Evolutionary conservation across 2,797 vertebrate genomes (phyloP).

Genomic region (Cyprinodon diabolis): DNA sequence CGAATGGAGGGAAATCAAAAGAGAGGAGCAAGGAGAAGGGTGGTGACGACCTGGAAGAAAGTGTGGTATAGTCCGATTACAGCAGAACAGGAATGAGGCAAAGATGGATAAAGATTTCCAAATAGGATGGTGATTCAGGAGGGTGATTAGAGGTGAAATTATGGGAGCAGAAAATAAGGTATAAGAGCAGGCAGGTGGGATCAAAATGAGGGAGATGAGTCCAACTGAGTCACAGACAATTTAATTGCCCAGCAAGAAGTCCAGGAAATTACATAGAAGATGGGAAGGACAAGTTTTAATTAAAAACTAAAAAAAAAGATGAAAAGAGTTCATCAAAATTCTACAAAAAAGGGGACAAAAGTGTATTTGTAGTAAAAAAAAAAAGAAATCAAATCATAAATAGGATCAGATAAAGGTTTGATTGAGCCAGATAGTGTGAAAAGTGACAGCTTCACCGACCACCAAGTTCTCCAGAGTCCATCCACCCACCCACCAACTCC

Average conservation of each 20-base stretch:
- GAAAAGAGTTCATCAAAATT: conserved; percentile 21
- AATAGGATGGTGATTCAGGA: conserved; percentile 44
- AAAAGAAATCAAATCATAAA: conserved; percentile 35
- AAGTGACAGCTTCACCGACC: conserved; percentile 39
- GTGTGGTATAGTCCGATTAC: conserved; percentile 59
- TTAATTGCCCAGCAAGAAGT: conserved; percentile 40
- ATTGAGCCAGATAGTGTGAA: conserved; percentile 28
- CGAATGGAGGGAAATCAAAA: conserved; percentile 53
- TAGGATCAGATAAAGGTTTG: conserved; percentile 43
- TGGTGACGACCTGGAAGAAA: conserved; percentile 69
- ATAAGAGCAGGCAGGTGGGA: conserved; percentile 28
- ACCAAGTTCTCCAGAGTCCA: conserved; percentile 39
- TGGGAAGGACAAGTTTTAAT: background rate
- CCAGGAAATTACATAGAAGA: background rate
- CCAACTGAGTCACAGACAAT: conserved; percentile 33
- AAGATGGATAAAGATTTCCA: conserved; percentile 32
- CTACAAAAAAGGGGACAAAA: conserved; percentile 10
- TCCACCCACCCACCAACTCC: conserved; percentile 5
- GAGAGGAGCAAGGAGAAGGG: conserved; percentile 78
- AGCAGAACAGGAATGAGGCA: background rate
- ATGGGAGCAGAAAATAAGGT: conserved; percentile 14
- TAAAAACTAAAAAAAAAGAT: background rate
- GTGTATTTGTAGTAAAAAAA: conserved; percentile 15
- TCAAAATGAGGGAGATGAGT: conserved; percentile 29
- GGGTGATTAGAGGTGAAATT: conserved; percentile 34